A percentile compares a stretch with the other conserved stretches of the same genome.
Evolutionary conservation across 2,113 vertebrate genomes (phyloP).

Genomic region (Smithornis capensis): DNA sequence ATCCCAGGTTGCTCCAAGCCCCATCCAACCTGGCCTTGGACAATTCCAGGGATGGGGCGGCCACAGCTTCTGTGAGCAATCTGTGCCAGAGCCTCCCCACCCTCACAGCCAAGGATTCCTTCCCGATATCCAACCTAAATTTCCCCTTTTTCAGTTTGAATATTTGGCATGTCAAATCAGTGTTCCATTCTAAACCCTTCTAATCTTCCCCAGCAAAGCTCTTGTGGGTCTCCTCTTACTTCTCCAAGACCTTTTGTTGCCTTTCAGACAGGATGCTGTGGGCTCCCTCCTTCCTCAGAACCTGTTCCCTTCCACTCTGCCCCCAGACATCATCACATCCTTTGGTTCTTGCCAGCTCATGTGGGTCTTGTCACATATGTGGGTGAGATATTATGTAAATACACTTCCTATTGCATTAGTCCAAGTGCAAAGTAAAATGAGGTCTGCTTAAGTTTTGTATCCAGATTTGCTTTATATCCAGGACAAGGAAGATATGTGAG

Average conservation of each 20-base stretch:
- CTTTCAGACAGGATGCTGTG: background rate
- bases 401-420: slow-evolving; percentile 45
- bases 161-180: background rate
- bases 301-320: background rate
- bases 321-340: background rate
- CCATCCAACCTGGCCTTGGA: background rate
- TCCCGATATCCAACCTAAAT: background rate
- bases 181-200: background rate
- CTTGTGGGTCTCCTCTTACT: background rate
- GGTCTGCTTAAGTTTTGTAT: slow-evolving; percentile 54
- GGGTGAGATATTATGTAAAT: slow-evolving; percentile 55
- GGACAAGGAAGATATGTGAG: slow-evolving; percentile 25
- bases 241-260: background rate
- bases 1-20: background rate
- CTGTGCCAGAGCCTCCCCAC: background rate
- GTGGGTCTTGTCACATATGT: slow-evolving; percentile 18
- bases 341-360: background rate
- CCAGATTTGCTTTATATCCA: slow-evolving; percentile 52
- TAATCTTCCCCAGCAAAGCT: background rate
- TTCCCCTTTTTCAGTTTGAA: background rate
- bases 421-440: slow-evolving; percentile 56
- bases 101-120: background rate
- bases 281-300: background rate
- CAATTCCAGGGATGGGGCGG: background rate
- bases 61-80: background rate